phyloP scores from a whole-genome alignment of 2,888 invertebrate genomes.

The Scaptomyza cyrtandrae region DNA sequence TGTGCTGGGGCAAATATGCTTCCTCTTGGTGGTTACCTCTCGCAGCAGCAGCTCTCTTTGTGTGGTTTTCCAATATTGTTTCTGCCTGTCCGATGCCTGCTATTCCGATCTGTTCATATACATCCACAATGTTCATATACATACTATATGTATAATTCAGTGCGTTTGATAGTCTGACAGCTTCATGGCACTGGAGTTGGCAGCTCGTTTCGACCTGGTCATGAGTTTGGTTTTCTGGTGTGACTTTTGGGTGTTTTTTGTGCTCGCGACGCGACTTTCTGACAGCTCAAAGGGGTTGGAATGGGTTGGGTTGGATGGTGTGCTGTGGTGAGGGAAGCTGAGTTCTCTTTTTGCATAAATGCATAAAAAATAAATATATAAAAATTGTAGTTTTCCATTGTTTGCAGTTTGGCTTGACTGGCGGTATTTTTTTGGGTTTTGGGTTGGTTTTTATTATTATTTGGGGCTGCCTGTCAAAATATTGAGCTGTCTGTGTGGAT shows the following conservation, averaged over 20 bases:
- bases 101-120: background rate
- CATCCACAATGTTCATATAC: background rate
- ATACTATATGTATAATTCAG: slow-evolving; percentile 63
- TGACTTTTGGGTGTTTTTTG: slow-evolving; percentile 71
- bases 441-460: slow-evolving; percentile 4
- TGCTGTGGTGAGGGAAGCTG: background rate
- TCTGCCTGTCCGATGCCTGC: background rate
- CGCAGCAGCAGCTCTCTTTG: slow-evolving; percentile 24
- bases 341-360: slow-evolving; percentile 73
- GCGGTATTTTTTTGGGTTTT: slow-evolving; percentile 23
- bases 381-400: slow-evolving; percentile 66
- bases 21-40: slow-evolving; percentile 10
- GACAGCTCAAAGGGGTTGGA: slow-evolving; percentile 54
- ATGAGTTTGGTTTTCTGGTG: slow-evolving; percentile 47
- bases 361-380: slow-evolving; percentile 63
- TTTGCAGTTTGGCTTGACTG: slow-evolving; percentile 56
- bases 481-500: slow-evolving; percentile 71
- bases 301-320: background rate
- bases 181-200: slow-evolving; percentile 54
- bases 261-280: slow-evolving; percentile 50
- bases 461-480: slow-evolving; percentile 65
- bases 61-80: slow-evolving; percentile 60
- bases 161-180: slow-evolving; percentile 70
- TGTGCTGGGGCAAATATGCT: slow-evolving; percentile 12
- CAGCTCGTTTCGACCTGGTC: slow-evolving; percentile 35